These are phyloP conservation scores for Conus canariensis DNA, from an alignment of 2,888 invertebrate genomes.

Conservation along the genomic window DNA sequence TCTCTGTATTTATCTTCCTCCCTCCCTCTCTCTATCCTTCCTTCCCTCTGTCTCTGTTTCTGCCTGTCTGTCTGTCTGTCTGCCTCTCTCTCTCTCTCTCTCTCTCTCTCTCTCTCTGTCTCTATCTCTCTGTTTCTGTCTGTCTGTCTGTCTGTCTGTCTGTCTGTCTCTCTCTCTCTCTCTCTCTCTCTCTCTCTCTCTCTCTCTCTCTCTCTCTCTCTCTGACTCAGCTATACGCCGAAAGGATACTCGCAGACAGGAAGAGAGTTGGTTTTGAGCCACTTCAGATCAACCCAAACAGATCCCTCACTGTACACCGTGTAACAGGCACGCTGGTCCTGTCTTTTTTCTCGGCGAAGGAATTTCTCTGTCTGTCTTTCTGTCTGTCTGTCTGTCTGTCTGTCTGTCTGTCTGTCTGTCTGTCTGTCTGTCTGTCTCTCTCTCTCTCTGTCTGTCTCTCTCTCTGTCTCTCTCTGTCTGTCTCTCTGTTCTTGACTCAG, in stretches of 20 bases:
- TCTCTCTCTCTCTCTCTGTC: background rate
- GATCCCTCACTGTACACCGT: background rate
- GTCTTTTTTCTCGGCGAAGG: background rate
- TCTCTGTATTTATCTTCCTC: background rate
- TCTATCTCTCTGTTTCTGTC: background rate
- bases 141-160: background rate
- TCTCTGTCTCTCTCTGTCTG: background rate
- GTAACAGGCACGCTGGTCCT: background rate
- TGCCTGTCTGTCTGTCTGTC: background rate
- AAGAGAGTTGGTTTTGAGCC: no score
- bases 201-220: conserved; percentile 25
- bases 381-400: background rate
- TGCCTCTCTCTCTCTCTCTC: background rate
- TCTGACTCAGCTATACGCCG: background rate
- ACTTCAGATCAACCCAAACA: no score
- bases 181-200: background rate
- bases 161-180: background rate
- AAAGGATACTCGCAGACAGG: no score
- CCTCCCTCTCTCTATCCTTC: background rate
- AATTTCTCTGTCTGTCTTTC: background rate
- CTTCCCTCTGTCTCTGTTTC: background rate
- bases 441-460: background rate
- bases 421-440: background rate
- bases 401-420: background rate
- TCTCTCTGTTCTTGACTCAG: background rate